Evolutionary conservation across 2,797 vertebrate species (phyloP), one percentile per base, ranked within the genome.

Genomic region (Chloroceryle inda): DNA sequence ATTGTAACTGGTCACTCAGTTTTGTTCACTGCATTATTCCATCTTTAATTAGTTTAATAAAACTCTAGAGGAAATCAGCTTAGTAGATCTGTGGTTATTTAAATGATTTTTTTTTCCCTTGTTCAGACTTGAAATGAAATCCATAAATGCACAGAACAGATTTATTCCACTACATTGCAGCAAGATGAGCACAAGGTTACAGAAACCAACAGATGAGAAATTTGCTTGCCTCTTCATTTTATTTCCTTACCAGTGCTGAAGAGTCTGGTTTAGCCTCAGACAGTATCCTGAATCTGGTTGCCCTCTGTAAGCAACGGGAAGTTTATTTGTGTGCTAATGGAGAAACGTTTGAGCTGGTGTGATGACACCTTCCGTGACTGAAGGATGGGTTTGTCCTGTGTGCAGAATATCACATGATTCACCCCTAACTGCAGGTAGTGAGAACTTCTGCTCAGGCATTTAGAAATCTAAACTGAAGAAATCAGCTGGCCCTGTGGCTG

Each of bases 281-380:
- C 42, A 40, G 69, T 82, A 66, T 81, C 66, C 53, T 61, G 89
- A 83, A 84, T 91, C 86, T 73, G 24, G 83, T 94, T 94, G 84
- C 47, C 33, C 19, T 94, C 89, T 78, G 77, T 88, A 86, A 91
- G 52, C 88, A 81, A 59, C 62, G 55, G 55, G 21, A 89, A 77
- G 55, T 88, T 92, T 84, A 82, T 88, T 86, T 91, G 83, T 79
- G 42, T 71, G 52, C 58, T 96, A 96, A 93, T 84, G 77, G 85
- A 90, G 96, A 97, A 96, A 92, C 63, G 12, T 96, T 94, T 88
- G 76, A 92, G 76, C 59, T 81, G 77, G 19, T 85, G 21, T 78
- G 67, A 72, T 95, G 44, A 66, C 82, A 88, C 74, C 71, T 95
- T 91, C 67, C 63, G 94, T 74, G 91, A 68, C 3, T 88, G 94